Percentiles rank a stretch among this genome's conserved stretches.
Conservation (phyloP, 2,888 invertebrate species). For the Hyposoter dolosus region DNA sequence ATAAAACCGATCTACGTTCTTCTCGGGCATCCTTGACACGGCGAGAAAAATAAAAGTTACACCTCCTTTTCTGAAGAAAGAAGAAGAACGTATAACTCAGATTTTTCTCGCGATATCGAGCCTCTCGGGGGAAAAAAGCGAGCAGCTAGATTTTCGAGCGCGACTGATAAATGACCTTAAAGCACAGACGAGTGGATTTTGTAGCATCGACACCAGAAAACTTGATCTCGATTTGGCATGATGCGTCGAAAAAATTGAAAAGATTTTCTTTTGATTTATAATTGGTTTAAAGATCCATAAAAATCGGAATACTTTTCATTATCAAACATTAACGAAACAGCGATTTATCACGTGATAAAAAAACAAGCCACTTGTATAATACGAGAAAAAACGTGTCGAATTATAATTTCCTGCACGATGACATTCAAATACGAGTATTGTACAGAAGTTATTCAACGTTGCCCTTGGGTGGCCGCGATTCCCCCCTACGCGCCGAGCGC, state of each 20-base stretch:
- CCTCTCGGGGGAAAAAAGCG: no score
- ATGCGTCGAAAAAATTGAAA: background rate
- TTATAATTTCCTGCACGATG: background rate
- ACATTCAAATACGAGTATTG: conserved; percentile 9
- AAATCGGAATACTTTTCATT: background rate
- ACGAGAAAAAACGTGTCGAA: background rate
- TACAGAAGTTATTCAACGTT: conserved; percentile 25
- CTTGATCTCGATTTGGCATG: background rate
- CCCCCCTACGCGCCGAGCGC: background rate
- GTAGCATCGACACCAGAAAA: background rate
- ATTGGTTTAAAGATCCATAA: background rate
- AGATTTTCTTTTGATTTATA: background rate
- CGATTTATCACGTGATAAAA: background rate
- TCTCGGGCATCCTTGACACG: no score
- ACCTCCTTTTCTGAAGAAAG: no score
- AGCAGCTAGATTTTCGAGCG: no score
- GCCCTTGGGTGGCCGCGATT: conserved; percentile 38
- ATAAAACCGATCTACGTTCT: no score
- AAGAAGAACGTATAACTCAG: no score
- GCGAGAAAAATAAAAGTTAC: no score
- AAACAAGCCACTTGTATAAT: background rate
- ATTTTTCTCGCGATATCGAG: no score
- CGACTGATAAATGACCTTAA: no score
- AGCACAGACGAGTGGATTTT: background rate
- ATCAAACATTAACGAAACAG: background rate